Percentiles rank a stretch among this genome's conserved stretches.
These are phyloP conservation scores for Sanderia malayensis DNA, from an alignment of 30 jellyfish, hydroid and myxozoan genomes.

Conservation along the genomic window DNA sequence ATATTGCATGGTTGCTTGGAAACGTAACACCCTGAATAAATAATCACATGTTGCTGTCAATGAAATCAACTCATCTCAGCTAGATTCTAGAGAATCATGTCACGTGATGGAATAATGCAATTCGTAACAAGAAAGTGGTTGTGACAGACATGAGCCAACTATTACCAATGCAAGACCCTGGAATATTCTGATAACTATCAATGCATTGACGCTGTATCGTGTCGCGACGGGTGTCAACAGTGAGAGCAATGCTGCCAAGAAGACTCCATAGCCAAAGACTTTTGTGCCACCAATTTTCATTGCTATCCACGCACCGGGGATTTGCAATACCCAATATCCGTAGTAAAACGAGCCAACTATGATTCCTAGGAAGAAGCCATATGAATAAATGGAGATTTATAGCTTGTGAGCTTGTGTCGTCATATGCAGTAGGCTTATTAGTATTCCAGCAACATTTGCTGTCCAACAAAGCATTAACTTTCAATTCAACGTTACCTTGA, in stretches of 20 bases:
- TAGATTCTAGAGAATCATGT: too few species aligned
- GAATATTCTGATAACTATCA: slow-evolving; percentile 65
- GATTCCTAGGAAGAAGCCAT: slow-evolving; percentile 62
- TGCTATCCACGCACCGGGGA: slow-evolving; percentile 97
- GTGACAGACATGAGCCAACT: too few species aligned
- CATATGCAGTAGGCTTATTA: too few species aligned
- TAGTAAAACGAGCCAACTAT: slow-evolving; percentile 87
- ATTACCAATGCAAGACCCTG: slow-evolving; percentile 84
- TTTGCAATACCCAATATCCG: slow-evolving; percentile 93
- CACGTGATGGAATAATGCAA: too few species aligned
- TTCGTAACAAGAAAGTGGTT: too few species aligned
- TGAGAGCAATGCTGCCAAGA: slow-evolving; percentile 78
- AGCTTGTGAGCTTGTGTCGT: too few species aligned
- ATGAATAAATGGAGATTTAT: too few species aligned
- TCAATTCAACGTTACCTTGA: too few species aligned
- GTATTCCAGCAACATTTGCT: too few species aligned
- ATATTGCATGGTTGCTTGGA: slow-evolving; percentile 90
- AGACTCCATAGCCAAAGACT: slow-evolving; percentile 92
- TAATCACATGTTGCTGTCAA: too few species aligned
- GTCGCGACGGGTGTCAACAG: slow-evolving; percentile 94
- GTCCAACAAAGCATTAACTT: too few species aligned
- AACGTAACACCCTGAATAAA: slow-evolving; percentile 81
- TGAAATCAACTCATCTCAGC: too few species aligned
- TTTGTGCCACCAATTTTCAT: slow-evolving; percentile 93
- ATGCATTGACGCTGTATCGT: slow-evolving; percentile 90